Percentiles rank a stretch among this genome's conserved stretches.
These are phyloP conservation scores for Ylistrum balloti DNA, from an alignment of 1,140 invertebrate genomes.

Conservation along the genomic window DNA sequence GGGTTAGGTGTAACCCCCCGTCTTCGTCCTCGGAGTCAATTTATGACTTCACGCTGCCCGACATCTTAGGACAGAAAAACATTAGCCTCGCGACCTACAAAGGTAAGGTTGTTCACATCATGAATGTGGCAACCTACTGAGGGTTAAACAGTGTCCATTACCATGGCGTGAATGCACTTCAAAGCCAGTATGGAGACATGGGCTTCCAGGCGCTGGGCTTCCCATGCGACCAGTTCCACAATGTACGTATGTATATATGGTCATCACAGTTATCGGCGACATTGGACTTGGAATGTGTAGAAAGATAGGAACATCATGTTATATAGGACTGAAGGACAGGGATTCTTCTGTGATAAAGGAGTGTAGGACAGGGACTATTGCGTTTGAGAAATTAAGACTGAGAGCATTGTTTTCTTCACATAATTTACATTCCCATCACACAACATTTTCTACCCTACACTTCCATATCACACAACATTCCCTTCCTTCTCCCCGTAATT, in stretches of 20 bases:
- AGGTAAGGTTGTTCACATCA: slow-evolving; percentile 81
- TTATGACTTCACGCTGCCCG: slow-evolving; percentile 70
- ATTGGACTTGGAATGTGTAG: no score
- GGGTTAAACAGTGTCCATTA: slow-evolving; percentile 80
- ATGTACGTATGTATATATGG: slow-evolving; percentile 74
- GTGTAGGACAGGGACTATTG: no score
- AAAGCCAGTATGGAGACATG: slow-evolving; percentile 70
- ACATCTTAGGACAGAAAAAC: slow-evolving; percentile 68
- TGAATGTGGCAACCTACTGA: slow-evolving; percentile 85
- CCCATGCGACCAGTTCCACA: slow-evolving; percentile 85
- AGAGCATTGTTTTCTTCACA: no score
- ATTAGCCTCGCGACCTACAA: slow-evolving; percentile 79
- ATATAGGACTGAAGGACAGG: no score
- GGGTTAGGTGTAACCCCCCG: slow-evolving; percentile 63
- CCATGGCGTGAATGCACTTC: slow-evolving; percentile 81
- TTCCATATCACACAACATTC: no score
- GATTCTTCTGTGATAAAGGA: no score
- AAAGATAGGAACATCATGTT: no score
- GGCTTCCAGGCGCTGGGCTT: slow-evolving; percentile 84
- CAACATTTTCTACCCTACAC: no score
- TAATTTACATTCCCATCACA: no score
- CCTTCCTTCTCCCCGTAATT: no score
- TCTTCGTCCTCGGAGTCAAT: slow-evolving; percentile 61
- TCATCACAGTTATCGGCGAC: neutral
- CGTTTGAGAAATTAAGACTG: no score